Conservation (phyloP, 2,113 vertebrate genomes). For the Benitochromis conjunctus region DNA sequence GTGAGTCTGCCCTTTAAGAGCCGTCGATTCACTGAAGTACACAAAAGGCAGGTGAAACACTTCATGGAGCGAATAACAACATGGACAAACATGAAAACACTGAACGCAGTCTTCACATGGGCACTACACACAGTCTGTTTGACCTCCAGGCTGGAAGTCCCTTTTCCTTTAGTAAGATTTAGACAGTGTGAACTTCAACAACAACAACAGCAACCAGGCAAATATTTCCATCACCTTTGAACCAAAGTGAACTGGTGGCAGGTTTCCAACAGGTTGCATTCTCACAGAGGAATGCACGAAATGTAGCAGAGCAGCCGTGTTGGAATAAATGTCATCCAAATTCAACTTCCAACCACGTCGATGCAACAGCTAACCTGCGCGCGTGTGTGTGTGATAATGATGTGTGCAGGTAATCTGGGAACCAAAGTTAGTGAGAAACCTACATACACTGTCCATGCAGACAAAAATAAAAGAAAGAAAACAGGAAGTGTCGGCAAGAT, state of each 20-base stretch:
- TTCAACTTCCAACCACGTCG: not conserved
- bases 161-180: not conserved
- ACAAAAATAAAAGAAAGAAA: not conserved
- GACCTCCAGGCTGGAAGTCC: not conserved
- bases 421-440: not conserved
- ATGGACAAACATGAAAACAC: not conserved
- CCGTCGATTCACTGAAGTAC: not conserved
- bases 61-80: not conserved
- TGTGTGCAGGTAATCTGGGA: not conserved
- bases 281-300: not conserved
- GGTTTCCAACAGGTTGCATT: fast-evolving
- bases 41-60: not conserved
- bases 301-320: fast-evolving
- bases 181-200: not conserved
- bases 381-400: not conserved
- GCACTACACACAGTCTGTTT: not conserved
- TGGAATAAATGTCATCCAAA: not conserved
- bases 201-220: not conserved
- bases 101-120: not conserved
- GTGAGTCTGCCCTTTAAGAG: not conserved
- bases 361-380: not conserved
- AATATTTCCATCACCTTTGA: not conserved
- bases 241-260: not conserved
- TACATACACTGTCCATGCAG: not conserved
- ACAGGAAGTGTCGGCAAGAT: fast-evolving